A percentile compares a stretch with the other conserved stretches of the same genome.
Evolutionary conservation across 1,140 invertebrate species (phyloP).

Genomic region (Drosophila hydei): DNA sequence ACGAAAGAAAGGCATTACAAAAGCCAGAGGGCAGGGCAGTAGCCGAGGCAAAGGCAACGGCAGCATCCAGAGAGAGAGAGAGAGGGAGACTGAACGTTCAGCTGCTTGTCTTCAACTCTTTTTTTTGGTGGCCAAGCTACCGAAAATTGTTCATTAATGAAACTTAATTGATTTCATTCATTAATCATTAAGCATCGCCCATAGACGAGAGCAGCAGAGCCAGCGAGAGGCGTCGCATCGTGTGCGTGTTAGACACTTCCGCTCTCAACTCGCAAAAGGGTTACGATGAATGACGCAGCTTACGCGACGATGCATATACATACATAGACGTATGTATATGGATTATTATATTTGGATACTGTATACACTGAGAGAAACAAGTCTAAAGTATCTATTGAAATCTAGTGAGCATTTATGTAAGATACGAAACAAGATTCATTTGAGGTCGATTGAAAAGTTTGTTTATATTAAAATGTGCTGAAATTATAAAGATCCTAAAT

Average conservation of each 20-base stretch:
- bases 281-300: conserved; percentile 50
- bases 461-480: too few relatives aligned
- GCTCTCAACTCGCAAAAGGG: conserved; percentile 37
- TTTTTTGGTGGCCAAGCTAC: conserved; percentile 44
- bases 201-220: conserved; percentile 10
- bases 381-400: too few relatives aligned
- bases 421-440: too few relatives aligned
- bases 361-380: too few relatives aligned
- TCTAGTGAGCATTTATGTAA: too few relatives aligned
- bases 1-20: conserved; percentile 23
- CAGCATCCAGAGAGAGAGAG: neutral
- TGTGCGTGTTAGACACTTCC: conserved; percentile 51
- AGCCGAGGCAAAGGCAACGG: neutral
- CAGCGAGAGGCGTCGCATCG: conserved; percentile 18
- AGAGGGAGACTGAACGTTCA: conserved; percentile 12
- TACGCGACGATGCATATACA: conserved; percentile 5
- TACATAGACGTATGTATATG: neutral
- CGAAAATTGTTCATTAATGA: conserved; percentile 83
- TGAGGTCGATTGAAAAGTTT: too few relatives aligned
- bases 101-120: conserved; percentile 49
- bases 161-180: conserved; percentile 83
- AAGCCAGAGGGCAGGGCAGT: conserved; percentile 24
- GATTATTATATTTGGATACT: neutral
- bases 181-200: conserved; percentile 73
- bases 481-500: too few relatives aligned